These are phyloP conservation scores for Myrmecobius fasciatus DNA, from an alignment of 2,113 vertebrate species.

Conservation along the genomic window DNA sequence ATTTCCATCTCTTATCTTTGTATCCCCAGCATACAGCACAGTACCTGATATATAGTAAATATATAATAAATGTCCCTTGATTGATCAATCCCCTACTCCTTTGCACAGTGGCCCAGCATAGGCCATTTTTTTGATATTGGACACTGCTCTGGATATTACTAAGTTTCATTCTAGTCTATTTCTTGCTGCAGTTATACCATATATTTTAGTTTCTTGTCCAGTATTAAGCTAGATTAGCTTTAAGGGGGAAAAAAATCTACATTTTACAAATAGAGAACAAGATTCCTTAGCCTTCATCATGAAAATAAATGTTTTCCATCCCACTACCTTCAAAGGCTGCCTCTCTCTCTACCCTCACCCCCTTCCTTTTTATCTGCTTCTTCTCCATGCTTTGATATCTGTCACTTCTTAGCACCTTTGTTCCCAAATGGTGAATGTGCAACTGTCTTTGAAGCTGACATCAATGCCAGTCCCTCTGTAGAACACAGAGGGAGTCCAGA, in stretches of 20 bases:
- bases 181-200: slow-evolving; percentile 58
- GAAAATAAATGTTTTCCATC: slow-evolving; percentile 54
- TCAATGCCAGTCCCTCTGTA: not conserved
- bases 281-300: slow-evolving; percentile 29
- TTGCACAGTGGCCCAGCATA: not conserved
- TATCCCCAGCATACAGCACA: not conserved
- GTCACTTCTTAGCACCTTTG: slow-evolving; percentile 26
- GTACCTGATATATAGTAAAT: not conserved
- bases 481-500: not conserved
- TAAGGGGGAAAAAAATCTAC: slow-evolving; percentile 40
- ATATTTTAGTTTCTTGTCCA: slow-evolving; percentile 49
- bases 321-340: not conserved
- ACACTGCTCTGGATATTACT: slow-evolving; percentile 44
- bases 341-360: not conserved
- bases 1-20: not conserved
- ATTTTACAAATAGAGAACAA: slow-evolving; percentile 54
- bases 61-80: not conserved
- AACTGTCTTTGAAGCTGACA: slow-evolving; percentile 34
- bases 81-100: not conserved
- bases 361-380: not conserved
- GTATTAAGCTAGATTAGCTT: slow-evolving; percentile 68
- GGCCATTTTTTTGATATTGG: not conserved
- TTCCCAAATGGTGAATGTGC: not conserved
- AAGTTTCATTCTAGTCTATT: slow-evolving; percentile 42
- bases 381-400: slow-evolving; percentile 32